Percentiles rank a stretch among this genome's conserved stretches.
These are phyloP conservation scores for Boulengeromyrus knoepffleri DNA, from an alignment of 2,113 vertebrate species.

Conservation along the genomic window DNA sequence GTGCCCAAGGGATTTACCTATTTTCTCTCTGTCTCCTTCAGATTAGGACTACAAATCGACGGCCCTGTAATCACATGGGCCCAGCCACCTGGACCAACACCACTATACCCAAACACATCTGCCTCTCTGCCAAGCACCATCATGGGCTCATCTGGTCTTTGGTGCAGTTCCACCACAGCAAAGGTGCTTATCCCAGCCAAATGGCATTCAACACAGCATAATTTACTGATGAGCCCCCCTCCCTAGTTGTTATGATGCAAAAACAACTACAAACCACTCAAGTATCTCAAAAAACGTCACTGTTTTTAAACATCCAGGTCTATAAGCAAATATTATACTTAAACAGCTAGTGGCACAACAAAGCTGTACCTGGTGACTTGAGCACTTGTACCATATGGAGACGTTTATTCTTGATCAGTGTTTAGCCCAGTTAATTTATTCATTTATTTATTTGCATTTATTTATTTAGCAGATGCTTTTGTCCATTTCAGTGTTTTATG, in stretches of 20 bases:
- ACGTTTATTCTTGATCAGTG: not conserved
- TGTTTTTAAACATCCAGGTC: not conserved
- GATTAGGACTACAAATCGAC: conserved; percentile 19
- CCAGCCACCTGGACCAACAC: conserved; percentile 58
- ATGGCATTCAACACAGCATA: not conserved
- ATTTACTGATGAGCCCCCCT: not conserved
- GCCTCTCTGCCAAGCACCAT: conserved; percentile 29
- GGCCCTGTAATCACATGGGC: not conserved
- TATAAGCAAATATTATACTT: not conserved
- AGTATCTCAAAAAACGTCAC: not conserved
- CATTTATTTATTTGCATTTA: not conserved
- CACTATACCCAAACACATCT: conserved; percentile 49
- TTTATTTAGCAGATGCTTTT: not conserved
- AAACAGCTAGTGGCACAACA: not conserved
- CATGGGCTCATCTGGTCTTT: conserved; percentile 21
- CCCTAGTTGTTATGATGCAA: not conserved
- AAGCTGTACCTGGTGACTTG: not conserved
- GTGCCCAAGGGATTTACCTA: not conserved
- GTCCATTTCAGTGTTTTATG: not conserved
- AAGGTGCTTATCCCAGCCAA: not conserved
- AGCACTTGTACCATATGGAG: not conserved
- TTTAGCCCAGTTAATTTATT: not conserved
- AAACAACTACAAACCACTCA: not conserved
- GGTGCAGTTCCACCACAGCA: not conserved
- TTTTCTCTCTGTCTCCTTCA: conserved; percentile 15